Base-by-base conservation (phyloP, 1,140 invertebrate genomes). In the Heliconius eleuchia region DNA sequence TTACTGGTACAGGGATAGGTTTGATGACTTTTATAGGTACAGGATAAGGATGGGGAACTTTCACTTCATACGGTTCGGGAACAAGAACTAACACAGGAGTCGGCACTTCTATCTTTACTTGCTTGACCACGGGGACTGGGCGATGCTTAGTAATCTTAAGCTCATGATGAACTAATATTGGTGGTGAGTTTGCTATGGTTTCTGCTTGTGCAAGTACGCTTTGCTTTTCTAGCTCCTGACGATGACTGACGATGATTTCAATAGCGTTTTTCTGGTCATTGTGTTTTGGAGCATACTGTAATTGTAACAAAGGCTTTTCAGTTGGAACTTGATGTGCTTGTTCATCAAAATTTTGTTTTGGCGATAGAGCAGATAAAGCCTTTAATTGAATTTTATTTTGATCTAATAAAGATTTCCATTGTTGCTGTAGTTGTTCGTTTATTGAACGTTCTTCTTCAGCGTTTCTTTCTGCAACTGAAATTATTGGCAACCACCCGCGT, bases 261-360 rank as follows among this genome's bases (percentile, higher is more conserved):
- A 81, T 83, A 0, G 81, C 84, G 34, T 85, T 82, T 77, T 83
- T 89, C 39, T 82, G 83, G 18, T 85, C 80, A 42, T 86, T 87
- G 72, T 86, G 82, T 76, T 84, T 86, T 2, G 86, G 80, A 16
- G 85, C 82, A 50, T 89, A 85, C 80, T 87, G 87, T 50, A 86
- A 71, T 16, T 79, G 71, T 81, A 74, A 60, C 37, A 74, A 27
- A 71, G 82, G 78, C 27, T 85, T 76, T 71, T 83, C 57, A 74
- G 57, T 50, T 60, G 50, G 39, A 71, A 55, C 39, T 55, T 52
- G 27, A 71, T 34, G 66, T 79, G 73, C 19, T 37, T 79, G 50
- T 82, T 82, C 71, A 73, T 11, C 50, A 75, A 80, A 81, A 52
- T 82, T 84, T 39, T 79, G 73, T 71, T 55, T 81, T 52, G 79